A percentile compares a stretch with the other conserved stretches of the same genome.
Evolutionary conservation across 2,113 vertebrate genomes (phyloP).

Genomic region (Ibidorhyncha struthersii): DNA sequence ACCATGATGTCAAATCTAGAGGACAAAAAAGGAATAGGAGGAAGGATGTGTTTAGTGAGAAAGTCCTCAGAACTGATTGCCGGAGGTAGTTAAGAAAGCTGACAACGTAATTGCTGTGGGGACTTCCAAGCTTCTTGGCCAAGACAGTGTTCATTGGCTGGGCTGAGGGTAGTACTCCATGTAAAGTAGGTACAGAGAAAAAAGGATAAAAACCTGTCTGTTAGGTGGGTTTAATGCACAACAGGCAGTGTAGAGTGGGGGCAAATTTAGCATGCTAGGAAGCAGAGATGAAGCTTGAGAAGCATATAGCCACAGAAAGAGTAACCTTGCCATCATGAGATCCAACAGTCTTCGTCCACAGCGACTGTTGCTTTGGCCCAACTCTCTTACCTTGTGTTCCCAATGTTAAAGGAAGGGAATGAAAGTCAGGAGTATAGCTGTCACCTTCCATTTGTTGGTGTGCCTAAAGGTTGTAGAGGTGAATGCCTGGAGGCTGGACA

Average conservation of each 20-base stretch:
- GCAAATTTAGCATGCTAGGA: background rate
- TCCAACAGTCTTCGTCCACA: background rate
- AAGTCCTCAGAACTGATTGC: background rate
- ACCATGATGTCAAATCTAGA: background rate
- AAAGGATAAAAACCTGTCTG: background rate
- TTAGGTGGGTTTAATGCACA: background rate
- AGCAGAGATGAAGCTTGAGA: background rate
- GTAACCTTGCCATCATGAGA: background rate
- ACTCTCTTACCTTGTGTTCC: background rate
- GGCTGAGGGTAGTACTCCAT: background rate
- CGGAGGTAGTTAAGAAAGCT: background rate
- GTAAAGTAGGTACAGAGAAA: background rate
- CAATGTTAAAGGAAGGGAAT: background rate
- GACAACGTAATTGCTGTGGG: background rate
- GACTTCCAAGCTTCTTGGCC: background rate
- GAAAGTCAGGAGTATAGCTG: background rate
- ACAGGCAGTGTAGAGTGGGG: background rate
- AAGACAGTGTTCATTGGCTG: background rate
- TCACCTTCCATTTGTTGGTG: conserved; percentile 4
- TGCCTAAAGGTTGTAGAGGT: conserved; percentile 8
- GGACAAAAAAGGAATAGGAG: background rate
- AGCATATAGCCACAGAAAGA: background rate
- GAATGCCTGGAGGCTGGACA: conserved; percentile 29
- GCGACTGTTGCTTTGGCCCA: background rate
- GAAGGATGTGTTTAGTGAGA: background rate